A percentile compares a stretch with the other conserved stretches of the same genome.
Evolutionary conservation across 2,888 invertebrate genomes (phyloP).

Genomic region (Ichneumoninae sp.): DNA sequence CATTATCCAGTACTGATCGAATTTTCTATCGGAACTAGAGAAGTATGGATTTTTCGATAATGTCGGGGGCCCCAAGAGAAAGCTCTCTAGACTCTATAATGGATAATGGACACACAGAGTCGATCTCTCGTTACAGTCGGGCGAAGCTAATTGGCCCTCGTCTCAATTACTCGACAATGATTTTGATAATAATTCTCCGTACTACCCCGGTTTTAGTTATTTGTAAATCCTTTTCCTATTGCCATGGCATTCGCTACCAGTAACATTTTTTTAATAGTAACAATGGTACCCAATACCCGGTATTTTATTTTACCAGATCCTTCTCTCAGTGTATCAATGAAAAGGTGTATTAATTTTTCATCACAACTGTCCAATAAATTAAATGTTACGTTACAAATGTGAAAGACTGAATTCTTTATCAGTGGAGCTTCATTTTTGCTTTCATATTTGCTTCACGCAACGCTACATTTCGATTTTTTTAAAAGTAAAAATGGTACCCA

Average conservation of each 20-base stretch:
- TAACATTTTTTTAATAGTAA: too few relatives aligned
- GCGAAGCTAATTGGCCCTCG: neutral
- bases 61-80: neutral
- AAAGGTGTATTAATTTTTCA: too few relatives aligned
- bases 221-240: too few relatives aligned
- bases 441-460: too few relatives aligned
- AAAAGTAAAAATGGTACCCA: too few relatives aligned
- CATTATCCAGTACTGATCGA: slow-evolving; percentile 24
- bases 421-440: neutral
- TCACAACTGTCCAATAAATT: neutral
- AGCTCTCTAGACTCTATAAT: neutral
- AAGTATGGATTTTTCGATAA: neutral
- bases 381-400: neutral
- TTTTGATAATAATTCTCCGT: neutral
- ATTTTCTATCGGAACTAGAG: neutral
- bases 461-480: too few relatives aligned
- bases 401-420: neutral
- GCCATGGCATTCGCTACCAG: too few relatives aligned
- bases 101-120: neutral
- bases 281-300: too few relatives aligned
- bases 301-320: too few relatives aligned
- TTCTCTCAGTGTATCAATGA: too few relatives aligned
- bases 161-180: neutral
- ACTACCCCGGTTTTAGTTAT: too few relatives aligned
- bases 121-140: neutral